Conservation (phyloP, 2,797 vertebrate species). For the Rhinella marina region DNA sequence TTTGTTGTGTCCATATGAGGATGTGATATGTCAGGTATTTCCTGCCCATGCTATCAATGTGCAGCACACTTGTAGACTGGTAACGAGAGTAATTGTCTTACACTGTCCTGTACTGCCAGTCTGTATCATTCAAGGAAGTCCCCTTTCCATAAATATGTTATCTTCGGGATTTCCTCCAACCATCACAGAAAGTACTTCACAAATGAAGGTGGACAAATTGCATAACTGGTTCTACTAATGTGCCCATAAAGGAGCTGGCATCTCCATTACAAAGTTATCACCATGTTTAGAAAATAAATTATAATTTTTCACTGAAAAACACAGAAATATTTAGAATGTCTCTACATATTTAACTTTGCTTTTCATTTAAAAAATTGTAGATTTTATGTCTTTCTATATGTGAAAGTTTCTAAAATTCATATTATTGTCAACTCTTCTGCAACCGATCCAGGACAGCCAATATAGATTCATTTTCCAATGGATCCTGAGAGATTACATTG, state of each 20-base stretch:
- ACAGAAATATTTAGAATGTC: too few relatives aligned
- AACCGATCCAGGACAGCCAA: too few relatives aligned
- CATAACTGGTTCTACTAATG: conserved; percentile 6
- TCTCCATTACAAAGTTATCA: too few relatives aligned
- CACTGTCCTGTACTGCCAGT: conserved; percentile 33
- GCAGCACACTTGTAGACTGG: conserved; percentile 36
- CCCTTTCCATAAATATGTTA: conserved; percentile 36
- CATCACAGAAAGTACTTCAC: conserved; percentile 33
- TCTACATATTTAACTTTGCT: too few relatives aligned
- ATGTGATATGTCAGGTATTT: conserved; percentile 56
- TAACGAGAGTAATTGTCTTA: conserved; percentile 35
- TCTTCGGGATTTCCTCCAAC: conserved; percentile 39
- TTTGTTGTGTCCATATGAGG: conserved; percentile 34
- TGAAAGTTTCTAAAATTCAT: too few relatives aligned
- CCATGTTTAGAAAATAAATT: background rate
- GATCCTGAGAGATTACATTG: too few relatives aligned
- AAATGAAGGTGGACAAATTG: conserved; percentile 26
- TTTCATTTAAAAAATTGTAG: too few relatives aligned
- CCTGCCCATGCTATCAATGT: conserved; percentile 50
- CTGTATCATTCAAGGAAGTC: conserved; percentile 43
- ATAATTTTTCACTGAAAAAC: too few relatives aligned
- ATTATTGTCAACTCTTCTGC: too few relatives aligned
- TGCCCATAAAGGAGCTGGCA: background rate
- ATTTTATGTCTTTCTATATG: too few relatives aligned
- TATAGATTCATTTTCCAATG: too few relatives aligned